Evolutionary conservation across 2,888 invertebrate genomes (phyloP).

Genomic region (Drosophila greeni): DNA sequence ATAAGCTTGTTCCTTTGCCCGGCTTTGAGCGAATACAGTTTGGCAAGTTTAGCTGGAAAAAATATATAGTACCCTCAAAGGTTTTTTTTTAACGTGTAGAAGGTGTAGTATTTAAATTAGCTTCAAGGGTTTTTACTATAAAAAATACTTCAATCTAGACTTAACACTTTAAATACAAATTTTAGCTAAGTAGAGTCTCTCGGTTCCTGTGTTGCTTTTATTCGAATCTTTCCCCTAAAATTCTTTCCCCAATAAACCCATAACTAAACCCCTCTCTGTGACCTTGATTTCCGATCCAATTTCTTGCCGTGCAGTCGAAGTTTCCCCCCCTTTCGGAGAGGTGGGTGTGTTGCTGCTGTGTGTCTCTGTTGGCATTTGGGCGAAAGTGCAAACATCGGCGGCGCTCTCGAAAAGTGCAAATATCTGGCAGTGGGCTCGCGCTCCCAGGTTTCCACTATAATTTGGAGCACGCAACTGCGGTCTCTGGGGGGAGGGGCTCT

Average conservation of each 20-base stretch:
- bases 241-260: too few species aligned
- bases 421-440: constrained; percentile 27
- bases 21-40: constrained; percentile 19
- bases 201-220: too few species aligned
- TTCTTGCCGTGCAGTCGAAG: constrained; percentile 11
- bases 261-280: background rate
- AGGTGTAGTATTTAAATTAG: background rate
- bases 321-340: background rate
- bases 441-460: constrained; percentile 17
- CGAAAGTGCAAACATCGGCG: constrained; percentile 50
- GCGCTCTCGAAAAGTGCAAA: constrained; percentile 46
- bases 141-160: too few species aligned
- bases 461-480: constrained; percentile 35
- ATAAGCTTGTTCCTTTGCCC: constrained; percentile 38
- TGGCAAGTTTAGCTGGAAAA: background rate
- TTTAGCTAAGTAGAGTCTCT: too few species aligned
- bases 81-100: background rate
- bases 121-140: too few species aligned
- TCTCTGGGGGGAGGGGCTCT: too few species aligned
- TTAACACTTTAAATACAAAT: too few species aligned
- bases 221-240: too few species aligned
- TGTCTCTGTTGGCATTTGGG: constrained; percentile 34
- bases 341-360: constrained; percentile 3
- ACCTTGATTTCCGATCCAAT: background rate
- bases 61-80: background rate